Evolutionary conservation across 2,113 vertebrate species (phyloP).

Genomic region (Vimba vimba): DNA sequence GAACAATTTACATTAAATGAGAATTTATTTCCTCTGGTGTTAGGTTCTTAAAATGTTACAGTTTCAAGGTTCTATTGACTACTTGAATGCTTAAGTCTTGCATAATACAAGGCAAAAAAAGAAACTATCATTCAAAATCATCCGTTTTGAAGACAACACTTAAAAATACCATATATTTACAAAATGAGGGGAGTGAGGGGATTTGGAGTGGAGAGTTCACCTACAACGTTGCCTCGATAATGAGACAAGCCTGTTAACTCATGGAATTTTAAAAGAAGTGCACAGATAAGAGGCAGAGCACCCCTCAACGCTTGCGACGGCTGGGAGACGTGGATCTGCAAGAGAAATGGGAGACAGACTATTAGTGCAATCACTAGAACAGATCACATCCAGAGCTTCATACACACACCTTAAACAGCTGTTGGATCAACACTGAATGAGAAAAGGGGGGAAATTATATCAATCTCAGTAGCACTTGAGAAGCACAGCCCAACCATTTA

Average conservation of each 20-base stretch:
- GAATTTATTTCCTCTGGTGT: conserved; percentile 63
- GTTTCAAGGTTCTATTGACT: conserved; percentile 86
- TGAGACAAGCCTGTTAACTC: conserved; percentile 99
- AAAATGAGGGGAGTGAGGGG: conserved; percentile 54
- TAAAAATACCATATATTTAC: conserved; percentile 96
- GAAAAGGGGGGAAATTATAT: conserved; percentile 17
- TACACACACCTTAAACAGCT: conserved; percentile 42
- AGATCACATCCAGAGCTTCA: conserved; percentile 15
- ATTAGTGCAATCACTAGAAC: conserved; percentile 65
- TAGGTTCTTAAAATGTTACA: conserved; percentile 89
- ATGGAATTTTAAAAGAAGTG: conserved; percentile 94
- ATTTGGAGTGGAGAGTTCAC: conserved; percentile 84
- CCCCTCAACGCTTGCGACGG: conserved; percentile 94
- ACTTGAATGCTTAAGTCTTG: conserved; percentile 80
- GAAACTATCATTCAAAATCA: conserved; percentile 79
- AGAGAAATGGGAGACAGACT: conserved; percentile 71
- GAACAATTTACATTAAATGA: conserved; percentile 88
- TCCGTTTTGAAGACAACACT: conserved; percentile 85
- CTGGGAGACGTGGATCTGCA: conserved; percentile 90
- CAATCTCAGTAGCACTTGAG: not conserved
- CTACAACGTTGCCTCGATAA: conserved; percentile 99
- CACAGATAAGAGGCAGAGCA: conserved; percentile 82
- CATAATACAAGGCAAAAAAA: conserved; percentile 87
- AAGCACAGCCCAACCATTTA: conserved; percentile 20
- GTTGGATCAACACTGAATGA: conserved; percentile 36